These are phyloP conservation scores for Babyrousa celebensis DNA, from an alignment of 2,797 vertebrate genomes.

Conservation along the genomic window DNA sequence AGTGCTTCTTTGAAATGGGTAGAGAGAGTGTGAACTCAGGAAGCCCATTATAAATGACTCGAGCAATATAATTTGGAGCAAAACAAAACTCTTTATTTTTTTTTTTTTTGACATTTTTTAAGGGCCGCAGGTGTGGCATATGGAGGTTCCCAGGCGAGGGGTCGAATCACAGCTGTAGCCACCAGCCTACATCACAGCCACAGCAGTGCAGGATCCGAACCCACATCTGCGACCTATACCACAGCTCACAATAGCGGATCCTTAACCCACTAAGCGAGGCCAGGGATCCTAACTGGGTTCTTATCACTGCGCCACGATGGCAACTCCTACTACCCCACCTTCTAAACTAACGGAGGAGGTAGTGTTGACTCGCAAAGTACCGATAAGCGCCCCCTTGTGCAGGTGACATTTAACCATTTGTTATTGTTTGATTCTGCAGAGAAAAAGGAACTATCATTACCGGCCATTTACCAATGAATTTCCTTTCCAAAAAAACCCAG, in stretches of 20 bases:
- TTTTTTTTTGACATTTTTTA: no score
- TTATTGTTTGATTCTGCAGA: background rate
- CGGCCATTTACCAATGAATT: constrained; percentile 1
- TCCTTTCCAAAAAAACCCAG: constrained; percentile 11
- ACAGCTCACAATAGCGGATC: no score
- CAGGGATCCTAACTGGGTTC: no score
- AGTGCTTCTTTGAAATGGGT: constrained; percentile 22
- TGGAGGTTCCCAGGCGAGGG: no score
- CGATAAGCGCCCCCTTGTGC: background rate
- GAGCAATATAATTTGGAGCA: background rate
- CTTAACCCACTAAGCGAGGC: no score
- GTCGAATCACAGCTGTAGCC: no score
- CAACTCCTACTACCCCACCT: background rate
- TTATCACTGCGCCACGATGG: no score
- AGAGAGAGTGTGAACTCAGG: background rate
- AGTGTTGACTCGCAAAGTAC: background rate
- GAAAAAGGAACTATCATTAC: background rate
- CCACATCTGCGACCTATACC: no score
- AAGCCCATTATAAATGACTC: background rate
- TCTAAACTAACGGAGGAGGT: constrained; percentile 54
- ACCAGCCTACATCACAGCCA: no score
- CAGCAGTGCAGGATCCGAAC: no score
- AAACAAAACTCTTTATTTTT: background rate
- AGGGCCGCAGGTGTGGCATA: no score
- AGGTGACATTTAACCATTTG: background rate